Percentiles rank a stretch among this genome's conserved stretches.
Conservation (phyloP, 2,113 vertebrate species). For the Salvator merianae region DNA sequence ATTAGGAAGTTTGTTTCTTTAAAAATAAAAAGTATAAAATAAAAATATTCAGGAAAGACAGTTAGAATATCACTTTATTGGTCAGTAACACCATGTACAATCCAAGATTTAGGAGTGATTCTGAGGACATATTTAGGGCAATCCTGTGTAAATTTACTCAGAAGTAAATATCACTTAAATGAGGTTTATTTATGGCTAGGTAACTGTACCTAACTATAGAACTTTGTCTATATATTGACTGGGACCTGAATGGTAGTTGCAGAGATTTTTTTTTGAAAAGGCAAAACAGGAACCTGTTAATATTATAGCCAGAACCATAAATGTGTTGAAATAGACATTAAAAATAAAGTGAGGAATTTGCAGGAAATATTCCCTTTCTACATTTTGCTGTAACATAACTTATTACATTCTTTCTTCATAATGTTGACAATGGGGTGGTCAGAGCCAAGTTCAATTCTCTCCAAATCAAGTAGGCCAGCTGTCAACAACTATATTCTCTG, state of each 20-base stretch:
- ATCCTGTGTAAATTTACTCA: neutral
- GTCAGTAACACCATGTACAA: neutral
- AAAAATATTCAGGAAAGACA: neutral
- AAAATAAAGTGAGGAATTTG: slow-evolving; percentile 34
- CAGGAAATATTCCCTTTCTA: slow-evolving; percentile 25
- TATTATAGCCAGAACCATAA: slow-evolving; percentile 67
- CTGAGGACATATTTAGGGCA: neutral
- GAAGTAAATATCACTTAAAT: neutral
- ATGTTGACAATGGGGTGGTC: slow-evolving; percentile 7
- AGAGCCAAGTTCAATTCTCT: neutral
- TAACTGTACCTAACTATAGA: neutral
- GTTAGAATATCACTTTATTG: too few species aligned
- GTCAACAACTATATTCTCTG: neutral
- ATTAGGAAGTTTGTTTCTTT: too few species aligned
- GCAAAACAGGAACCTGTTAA: neutral
- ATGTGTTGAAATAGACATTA: slow-evolving; percentile 60
- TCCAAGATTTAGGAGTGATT: neutral
- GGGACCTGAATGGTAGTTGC: neutral
- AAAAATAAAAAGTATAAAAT: neutral
- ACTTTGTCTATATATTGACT: neutral
- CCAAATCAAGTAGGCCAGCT: neutral
- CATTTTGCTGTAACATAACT: slow-evolving; percentile 40
- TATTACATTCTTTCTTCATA: slow-evolving; percentile 3
- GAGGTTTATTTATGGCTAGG: neutral
- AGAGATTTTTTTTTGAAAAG: neutral